phyloP scores from a whole-genome alignment of 2,113 vertebrate species.

The Saimiri boliviensis region DNA sequence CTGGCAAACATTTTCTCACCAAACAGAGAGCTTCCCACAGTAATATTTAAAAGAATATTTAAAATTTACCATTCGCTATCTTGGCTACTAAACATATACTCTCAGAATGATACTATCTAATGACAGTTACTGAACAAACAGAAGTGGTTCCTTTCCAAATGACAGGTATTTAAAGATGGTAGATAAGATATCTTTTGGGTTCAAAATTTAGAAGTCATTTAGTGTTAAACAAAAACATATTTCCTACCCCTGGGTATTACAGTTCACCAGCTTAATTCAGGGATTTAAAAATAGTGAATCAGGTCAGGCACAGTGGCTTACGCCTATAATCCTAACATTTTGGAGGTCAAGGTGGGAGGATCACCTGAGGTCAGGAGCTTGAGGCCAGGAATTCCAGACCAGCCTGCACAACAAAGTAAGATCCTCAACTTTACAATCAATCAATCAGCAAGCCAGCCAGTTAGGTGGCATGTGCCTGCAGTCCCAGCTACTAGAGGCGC shows the following conservation, averaged over 20 bases:
- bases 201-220: conserved; percentile 32
- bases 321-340: not conserved
- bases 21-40: not conserved
- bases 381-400: not conserved
- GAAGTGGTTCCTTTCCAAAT: not conserved
- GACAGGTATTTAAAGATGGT: not conserved
- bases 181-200: conserved; percentile 11
- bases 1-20: conserved; percentile 6
- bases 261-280: not conserved
- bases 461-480: not conserved
- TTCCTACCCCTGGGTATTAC: not conserved
- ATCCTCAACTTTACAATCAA: not conserved
- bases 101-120: not conserved
- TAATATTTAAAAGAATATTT: conserved; percentile 2
- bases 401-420: not conserved
- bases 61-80: not conserved
- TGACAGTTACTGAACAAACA: not conserved
- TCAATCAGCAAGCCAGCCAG: not conserved
- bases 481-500: not conserved
- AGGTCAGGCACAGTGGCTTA: not conserved
- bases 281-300: conserved; percentile 35
- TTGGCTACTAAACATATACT: not conserved
- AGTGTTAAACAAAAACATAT: conserved; percentile 34
- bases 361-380: not conserved
- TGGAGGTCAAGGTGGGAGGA: not conserved